Evolutionary conservation across 2,113 vertebrate genomes (phyloP).

Genomic region (Melanerpes aurifrons): DNA sequence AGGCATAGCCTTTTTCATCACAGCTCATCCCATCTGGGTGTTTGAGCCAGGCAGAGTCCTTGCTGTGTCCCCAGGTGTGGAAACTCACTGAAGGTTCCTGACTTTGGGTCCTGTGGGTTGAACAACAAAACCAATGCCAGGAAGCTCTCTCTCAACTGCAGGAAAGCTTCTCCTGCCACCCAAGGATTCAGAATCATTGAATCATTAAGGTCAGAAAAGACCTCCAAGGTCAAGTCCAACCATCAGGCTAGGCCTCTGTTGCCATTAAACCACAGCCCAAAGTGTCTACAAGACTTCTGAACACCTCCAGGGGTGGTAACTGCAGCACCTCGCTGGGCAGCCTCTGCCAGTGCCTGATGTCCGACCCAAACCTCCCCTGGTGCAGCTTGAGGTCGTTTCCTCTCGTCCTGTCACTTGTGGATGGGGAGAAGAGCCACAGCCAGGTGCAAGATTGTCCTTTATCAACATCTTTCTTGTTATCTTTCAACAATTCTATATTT

Average conservation of each 20-base stretch:
- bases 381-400: too few species aligned
- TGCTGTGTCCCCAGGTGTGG: neutral
- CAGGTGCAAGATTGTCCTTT: fast-evolving
- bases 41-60: neutral
- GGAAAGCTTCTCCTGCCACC: neutral
- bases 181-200: too few species aligned
- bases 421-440: neutral
- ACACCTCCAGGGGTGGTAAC: too few species aligned
- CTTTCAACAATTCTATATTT: neutral
- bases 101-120: neutral
- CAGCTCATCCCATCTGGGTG: neutral
- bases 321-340: too few species aligned
- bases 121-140: neutral
- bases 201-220: too few species aligned
- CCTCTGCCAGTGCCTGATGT: too few species aligned
- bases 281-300: too few species aligned
- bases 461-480: neutral
- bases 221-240: too few species aligned
- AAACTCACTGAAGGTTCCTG: neutral
- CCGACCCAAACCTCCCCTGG: too few species aligned
- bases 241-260: too few species aligned
- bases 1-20: neutral
- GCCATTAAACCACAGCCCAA: too few species aligned
- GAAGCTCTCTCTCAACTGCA: neutral
- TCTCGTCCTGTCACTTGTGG: too few species aligned